phyloP scores from a whole-genome alignment of 2,797 vertebrate species.

The Podargus strigoides region DNA sequence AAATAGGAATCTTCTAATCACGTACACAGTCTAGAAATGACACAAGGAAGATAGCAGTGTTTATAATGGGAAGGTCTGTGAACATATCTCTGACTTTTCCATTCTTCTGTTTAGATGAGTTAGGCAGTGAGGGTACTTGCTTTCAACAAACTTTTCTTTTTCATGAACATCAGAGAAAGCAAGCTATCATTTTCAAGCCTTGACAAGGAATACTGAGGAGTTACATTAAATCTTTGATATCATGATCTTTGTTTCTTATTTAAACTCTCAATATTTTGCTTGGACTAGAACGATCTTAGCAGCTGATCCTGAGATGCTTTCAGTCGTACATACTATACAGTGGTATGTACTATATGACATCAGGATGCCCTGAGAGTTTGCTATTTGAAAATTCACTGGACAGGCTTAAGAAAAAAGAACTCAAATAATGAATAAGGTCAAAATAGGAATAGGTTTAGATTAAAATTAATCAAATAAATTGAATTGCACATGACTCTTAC shows the following conservation, averaged over 20 bases:
- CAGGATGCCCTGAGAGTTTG: background rate
- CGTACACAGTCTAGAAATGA: background rate
- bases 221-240: background rate
- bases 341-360: rapidly evolving
- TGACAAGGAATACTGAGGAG: background rate
- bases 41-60: background rate
- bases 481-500: background rate
- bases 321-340: background rate
- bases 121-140: background rate
- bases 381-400: background rate
- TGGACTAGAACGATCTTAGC: background rate
- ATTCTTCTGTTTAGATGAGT: background rate
- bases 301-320: background rate
- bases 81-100: background rate
- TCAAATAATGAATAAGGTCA: background rate
- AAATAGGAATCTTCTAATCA: background rate
- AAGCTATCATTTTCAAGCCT: background rate
- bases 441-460: background rate
- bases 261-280: background rate
- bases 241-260: background rate
- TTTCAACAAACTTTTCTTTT: background rate
- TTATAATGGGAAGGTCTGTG: background rate
- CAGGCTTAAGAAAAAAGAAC: background rate
- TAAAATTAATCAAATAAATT: background rate
- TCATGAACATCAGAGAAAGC: background rate